phyloP scores from a whole-genome alignment of 2,888 invertebrate genomes.

The Teinopalpus imperialis region DNA sequence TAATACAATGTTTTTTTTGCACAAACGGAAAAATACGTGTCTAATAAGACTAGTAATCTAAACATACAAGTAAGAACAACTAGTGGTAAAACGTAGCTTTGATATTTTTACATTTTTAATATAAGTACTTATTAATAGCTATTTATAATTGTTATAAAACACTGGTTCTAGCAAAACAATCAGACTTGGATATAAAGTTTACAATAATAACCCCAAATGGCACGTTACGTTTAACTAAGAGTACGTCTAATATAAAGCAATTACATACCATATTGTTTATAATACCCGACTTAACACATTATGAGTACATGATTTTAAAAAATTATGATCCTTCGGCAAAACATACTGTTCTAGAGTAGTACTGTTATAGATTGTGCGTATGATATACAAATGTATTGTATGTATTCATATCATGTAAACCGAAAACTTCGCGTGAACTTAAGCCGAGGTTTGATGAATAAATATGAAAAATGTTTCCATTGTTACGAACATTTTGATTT shows the following conservation, averaged over 20 bases:
- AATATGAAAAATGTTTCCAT: no score
- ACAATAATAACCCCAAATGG: constrained; percentile 14
- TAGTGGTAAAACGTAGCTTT: constrained; percentile 10
- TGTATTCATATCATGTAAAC: no score
- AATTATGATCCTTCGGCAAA: no score
- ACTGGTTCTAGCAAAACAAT: constrained; percentile 13
- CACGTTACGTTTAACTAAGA: constrained; percentile 14
- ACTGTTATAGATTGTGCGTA: no score
- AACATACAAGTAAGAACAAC: constrained; percentile 18
- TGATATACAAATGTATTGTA: no score
- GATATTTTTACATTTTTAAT: constrained; percentile 7
- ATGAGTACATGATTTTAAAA: no score
- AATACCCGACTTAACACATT: no score
- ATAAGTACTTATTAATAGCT: constrained; percentile 18
- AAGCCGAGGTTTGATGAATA: no score
- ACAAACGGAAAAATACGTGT: constrained; percentile 9
- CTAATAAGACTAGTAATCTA: constrained; percentile 21
- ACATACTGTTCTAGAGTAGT: no score
- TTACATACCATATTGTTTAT: no score
- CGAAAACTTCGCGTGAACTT: no score
- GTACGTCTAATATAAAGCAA: neutral
- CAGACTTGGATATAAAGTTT: constrained; percentile 16
- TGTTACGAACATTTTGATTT: no score
- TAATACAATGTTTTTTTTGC: constrained; percentile 2
- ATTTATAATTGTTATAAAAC: constrained; percentile 5